Conservation (phyloP, 1,140 invertebrate genomes). For the Drosophila tristis region DNA sequence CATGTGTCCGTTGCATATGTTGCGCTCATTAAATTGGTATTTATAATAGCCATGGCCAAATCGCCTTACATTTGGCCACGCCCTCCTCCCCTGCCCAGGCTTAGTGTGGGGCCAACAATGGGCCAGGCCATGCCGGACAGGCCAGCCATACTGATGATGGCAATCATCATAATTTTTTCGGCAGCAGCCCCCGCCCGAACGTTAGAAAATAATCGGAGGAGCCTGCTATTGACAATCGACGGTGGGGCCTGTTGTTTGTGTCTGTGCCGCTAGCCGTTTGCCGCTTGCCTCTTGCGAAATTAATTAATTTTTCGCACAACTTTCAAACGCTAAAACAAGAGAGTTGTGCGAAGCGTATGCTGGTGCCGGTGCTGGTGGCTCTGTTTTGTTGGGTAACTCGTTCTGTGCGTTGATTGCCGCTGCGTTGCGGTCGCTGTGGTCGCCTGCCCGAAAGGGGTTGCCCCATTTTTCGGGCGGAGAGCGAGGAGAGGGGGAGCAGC, state of each 20-base stretch:
- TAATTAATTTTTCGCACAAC: conserved; percentile 81
- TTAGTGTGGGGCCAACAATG: conserved; percentile 46
- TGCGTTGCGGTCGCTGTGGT: conserved; percentile 56
- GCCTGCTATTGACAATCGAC: conserved; percentile 60
- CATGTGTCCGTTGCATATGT: conserved; percentile 66
- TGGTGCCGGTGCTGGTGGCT: conserved; percentile 21
- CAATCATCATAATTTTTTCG: conserved; percentile 78
- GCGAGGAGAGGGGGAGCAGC: conserved; percentile 21
- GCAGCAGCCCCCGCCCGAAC: conserved; percentile 28
- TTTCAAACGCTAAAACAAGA: conserved; percentile 66
- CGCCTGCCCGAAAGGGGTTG: conserved; percentile 42
- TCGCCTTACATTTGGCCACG: conserved; percentile 77
- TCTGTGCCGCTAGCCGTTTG: no score
- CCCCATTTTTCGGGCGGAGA: conserved; percentile 14
- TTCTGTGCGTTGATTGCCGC: conserved; percentile 69
- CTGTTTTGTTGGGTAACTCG: conserved; percentile 42
- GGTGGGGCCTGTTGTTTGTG: not conserved
- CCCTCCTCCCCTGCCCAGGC: conserved; percentile 34
- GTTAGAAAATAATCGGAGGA: conserved; percentile 52
- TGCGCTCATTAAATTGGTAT: conserved; percentile 82
- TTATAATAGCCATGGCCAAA: conserved; percentile 75
- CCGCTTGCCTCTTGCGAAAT: conserved; percentile 49
- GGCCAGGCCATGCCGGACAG: not conserved
- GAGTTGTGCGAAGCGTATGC: conserved; percentile 17
- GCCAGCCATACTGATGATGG: conserved; percentile 43